Evolutionary conservation across 2,888 invertebrate species (phyloP).

Genomic region (Eutolmus rufibarbis): DNA sequence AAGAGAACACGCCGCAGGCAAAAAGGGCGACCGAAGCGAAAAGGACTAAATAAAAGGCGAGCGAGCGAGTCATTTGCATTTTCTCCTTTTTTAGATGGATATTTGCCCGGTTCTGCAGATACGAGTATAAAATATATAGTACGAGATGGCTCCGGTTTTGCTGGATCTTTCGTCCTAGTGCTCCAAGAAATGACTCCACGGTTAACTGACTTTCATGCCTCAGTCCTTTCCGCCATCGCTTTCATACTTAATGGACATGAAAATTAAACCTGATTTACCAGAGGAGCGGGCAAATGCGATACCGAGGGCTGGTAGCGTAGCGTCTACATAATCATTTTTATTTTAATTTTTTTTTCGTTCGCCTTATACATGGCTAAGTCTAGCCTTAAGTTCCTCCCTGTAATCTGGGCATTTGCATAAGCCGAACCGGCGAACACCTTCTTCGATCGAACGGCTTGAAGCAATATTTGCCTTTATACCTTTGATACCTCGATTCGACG

Average conservation of each 20-base stretch:
- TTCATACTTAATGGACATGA: slow-evolving; percentile 38
- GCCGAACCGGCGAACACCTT: background rate
- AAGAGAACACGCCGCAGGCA: slow-evolving; percentile 30
- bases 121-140: background rate
- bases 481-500: slow-evolving; percentile 1
- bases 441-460: background rate
- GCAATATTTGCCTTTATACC: slow-evolving; percentile 14
- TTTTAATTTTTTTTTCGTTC: background rate
- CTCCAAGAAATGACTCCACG: background rate
- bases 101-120: background rate
- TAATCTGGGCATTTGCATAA: background rate
- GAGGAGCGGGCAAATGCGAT: background rate
- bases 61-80: slow-evolving; percentile 43
- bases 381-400: background rate
- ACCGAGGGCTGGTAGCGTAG: background rate
- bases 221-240: background rate
- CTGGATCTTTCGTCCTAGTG: background rate
- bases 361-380: background rate
- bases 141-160: background rate
- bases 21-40: slow-evolving; percentile 29
- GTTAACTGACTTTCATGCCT: slow-evolving; percentile 39
- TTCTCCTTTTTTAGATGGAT: background rate
- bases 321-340: background rate
- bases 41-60: slow-evolving; percentile 15
- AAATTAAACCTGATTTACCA: slow-evolving; percentile 27